Evolutionary conservation across 2,888 invertebrate species (phyloP).

Genomic region (Sarcophaga subvicina): DNA sequence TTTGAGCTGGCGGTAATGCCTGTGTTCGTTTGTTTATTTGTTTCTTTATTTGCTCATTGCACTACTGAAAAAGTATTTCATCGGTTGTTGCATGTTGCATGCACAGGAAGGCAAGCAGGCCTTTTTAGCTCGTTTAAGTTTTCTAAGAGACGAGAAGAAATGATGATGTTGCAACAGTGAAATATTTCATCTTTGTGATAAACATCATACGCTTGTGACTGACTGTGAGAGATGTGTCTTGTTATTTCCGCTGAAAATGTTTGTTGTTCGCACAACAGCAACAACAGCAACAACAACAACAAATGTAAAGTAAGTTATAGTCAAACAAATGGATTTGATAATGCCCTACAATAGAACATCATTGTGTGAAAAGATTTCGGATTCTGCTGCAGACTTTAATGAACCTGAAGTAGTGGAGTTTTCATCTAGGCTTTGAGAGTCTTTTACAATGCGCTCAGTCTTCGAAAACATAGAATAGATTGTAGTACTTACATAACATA

Average conservation of each 20-base stretch:
- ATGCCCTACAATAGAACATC: too few species aligned
- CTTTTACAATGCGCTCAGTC: too few species aligned
- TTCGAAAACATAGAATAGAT: too few species aligned
- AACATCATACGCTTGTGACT: conserved; percentile 70
- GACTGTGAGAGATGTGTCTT: conserved; percentile 50
- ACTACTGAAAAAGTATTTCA: conserved; percentile 55
- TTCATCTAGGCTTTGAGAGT: too few species aligned
- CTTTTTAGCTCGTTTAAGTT: neutral
- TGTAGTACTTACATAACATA: too few species aligned
- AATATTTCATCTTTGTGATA: conserved; percentile 80
- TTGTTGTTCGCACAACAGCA: conserved; percentile 36
- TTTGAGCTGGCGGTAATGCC: conserved; percentile 54
- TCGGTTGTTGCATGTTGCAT: conserved; percentile 25
- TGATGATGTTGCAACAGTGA: conserved; percentile 74
- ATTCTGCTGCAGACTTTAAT: too few species aligned
- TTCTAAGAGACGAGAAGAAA: conserved; percentile 39
- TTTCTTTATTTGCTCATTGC: conserved; percentile 27
- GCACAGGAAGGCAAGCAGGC: conserved; percentile 1
- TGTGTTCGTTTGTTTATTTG: conserved; percentile 8
- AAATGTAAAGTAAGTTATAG: too few species aligned
- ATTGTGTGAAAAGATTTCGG: too few species aligned
- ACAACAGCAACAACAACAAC: conserved; percentile 13
- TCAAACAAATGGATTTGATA: too few species aligned
- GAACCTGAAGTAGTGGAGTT: too few species aligned
- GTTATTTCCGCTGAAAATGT: conserved; percentile 77